A percentile compares a stretch with the other conserved stretches of the same genome.
These are phyloP conservation scores for Sarcoramphus papa DNA, from an alignment of 2,797 vertebrate species.

Conservation along the genomic window DNA sequence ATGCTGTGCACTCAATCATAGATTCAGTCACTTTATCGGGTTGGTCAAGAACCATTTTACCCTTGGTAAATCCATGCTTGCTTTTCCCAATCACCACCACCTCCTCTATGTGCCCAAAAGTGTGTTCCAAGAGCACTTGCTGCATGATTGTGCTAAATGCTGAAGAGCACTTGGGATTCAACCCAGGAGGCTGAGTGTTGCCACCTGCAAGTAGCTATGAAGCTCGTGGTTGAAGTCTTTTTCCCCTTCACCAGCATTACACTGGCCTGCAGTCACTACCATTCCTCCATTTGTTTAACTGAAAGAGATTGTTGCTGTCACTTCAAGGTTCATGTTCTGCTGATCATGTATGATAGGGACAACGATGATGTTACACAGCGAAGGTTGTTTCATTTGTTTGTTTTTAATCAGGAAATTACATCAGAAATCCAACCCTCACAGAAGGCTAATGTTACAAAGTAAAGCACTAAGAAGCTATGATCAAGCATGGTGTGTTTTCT, in stretches of 20 bases:
- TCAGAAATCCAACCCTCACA: neutral
- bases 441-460: neutral
- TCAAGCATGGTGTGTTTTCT: neutral
- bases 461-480: neutral
- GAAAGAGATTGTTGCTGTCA: neutral
- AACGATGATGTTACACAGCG: fast-evolving
- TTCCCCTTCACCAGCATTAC: neutral
- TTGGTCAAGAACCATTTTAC: neutral
- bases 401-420: neutral
- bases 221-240: neutral
- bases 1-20: fast-evolving
- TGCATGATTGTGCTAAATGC: neutral
- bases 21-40: neutral
- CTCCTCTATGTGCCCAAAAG: neutral
- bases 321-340: neutral
- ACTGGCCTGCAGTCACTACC: neutral
- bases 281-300: neutral
- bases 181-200: neutral
- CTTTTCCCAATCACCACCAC: neutral
- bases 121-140: neutral
- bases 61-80: neutral
- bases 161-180: neutral
- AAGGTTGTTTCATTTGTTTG: neutral
- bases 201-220: neutral
- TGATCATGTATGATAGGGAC: neutral